phyloP scores from a whole-genome alignment of 2,888 invertebrate genomes.

The Sesia apiformis region DNA sequence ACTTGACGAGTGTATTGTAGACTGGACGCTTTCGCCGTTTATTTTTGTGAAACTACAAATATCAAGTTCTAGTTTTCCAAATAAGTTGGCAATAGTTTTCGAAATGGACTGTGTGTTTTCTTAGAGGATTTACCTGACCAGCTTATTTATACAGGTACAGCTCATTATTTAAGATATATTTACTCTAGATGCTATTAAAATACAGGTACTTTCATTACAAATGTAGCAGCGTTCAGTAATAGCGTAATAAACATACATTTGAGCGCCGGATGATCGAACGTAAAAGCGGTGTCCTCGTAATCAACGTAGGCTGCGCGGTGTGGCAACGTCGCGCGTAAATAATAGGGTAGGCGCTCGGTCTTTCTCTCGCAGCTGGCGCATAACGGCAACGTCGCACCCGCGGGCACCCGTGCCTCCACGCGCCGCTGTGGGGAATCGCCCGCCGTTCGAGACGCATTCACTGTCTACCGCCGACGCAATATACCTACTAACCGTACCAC shows the following conservation, averaged over 20 bases:
- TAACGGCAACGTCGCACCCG: slow-evolving; percentile 61
- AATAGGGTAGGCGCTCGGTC: slow-evolving; percentile 72
- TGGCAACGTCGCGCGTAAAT: slow-evolving; percentile 74
- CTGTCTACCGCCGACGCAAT: slow-evolving; percentile 37
- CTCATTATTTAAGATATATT: slow-evolving; percentile 7
- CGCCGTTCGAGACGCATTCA: slow-evolving; percentile 48
- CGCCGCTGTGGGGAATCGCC: slow-evolving; percentile 34
- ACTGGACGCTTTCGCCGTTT: slow-evolving; percentile 55
- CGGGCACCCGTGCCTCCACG: slow-evolving; percentile 40
- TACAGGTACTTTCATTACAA: slow-evolving; percentile 14
- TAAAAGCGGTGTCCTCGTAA: slow-evolving; percentile 75
- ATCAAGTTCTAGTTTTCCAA: slow-evolving; percentile 14
- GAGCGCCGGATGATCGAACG: slow-evolving; percentile 64
- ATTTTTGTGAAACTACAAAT: slow-evolving; percentile 32
- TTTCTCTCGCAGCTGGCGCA: slow-evolving; percentile 73
- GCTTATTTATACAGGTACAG: slow-evolving; percentile 32
- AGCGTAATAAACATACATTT: slow-evolving; percentile 15
- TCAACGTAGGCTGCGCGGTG: slow-evolving; percentile 68
- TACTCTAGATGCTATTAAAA: slow-evolving; percentile 10
- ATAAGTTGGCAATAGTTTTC: slow-evolving; percentile 4
- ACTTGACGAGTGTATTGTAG: slow-evolving; percentile 60
- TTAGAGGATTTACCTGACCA: slow-evolving; percentile 1
- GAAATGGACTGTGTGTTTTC: slow-evolving; percentile 4
- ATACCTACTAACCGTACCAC: slow-evolving; percentile 42
- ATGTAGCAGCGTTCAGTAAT: slow-evolving; percentile 10